These are phyloP conservation scores for Lacerta bilineata DNA, from an alignment of 2,797 vertebrate genomes.

Conservation along the genomic window DNA sequence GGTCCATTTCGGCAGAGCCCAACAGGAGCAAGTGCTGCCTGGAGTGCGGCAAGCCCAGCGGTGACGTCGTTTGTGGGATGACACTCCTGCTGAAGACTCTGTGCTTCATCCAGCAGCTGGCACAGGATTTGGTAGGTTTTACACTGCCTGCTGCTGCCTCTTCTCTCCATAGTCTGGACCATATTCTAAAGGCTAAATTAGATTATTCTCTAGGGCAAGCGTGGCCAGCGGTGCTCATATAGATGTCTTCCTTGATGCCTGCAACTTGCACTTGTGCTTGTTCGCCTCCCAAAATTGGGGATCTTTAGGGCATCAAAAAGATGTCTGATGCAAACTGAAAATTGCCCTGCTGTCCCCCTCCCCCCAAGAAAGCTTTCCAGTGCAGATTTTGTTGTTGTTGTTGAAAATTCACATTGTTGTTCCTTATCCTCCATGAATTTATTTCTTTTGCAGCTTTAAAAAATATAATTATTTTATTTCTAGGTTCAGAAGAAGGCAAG, in stretches of 20 bases:
- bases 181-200: too few species aligned
- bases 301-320: too few species aligned
- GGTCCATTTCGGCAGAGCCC: constrained; percentile 80
- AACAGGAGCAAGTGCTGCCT: constrained; percentile 80
- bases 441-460: constrained; percentile 33
- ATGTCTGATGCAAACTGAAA: too few species aligned
- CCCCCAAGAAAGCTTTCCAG: too few species aligned
- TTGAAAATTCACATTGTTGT: too few species aligned
- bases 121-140: constrained; percentile 89
- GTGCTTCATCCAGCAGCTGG: constrained; percentile 95
- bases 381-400: too few species aligned
- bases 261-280: too few species aligned
- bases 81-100: constrained; percentile 92
- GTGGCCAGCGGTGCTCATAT: too few species aligned
- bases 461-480: constrained; percentile 55
- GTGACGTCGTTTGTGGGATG: constrained; percentile 83
- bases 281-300: too few species aligned
- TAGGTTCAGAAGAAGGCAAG: constrained; percentile 88
- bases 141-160: fast-evolving
- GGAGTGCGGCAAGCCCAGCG: constrained; percentile 73
- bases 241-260: too few species aligned
- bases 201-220: too few species aligned
- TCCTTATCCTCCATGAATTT: neutral
- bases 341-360: too few species aligned
- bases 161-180: neutral